Base-by-base conservation (phyloP, 2,888 invertebrate species). In the Acheta domesticus region DNA sequence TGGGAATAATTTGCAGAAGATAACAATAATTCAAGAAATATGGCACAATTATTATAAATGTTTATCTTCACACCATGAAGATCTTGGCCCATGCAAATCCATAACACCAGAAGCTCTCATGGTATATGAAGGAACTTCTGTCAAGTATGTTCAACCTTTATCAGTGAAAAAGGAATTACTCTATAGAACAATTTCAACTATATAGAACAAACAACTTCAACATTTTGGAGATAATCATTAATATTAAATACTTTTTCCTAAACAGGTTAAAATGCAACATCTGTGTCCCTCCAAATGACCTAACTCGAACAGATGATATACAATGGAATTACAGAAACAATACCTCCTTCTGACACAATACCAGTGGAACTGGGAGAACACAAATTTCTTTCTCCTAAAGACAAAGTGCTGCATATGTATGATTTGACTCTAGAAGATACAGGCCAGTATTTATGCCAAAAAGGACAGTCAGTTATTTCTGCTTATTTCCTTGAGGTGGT, bases 11-110 rank as follows among this genome's bases (percentile, higher is more conserved):
- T 23, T 23, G n/a, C 82, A 85, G 73, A 85, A 87, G 79, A 85
- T 87, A 79, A 82, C 85, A 79, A 83, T 86, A 77, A 84, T 87
- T 75, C 86, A 89, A 79, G 84, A 86, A 76, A 86, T 87, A 78
- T 92, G 91, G 91, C 83, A 87, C 1, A 85, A 87, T 16, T 91
- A 91, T 85, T 91, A 91, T 84, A 82, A 86, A 5, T 91, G 91
- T 83, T 85, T 89, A 49, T 83, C 85, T 21, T 83, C 84, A 19
- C 86, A 86, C 83, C 84, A 87, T 75, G 83, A 83, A 2, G 84
- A 83, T 76, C 82, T 89, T 77, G 87, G 87, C 12, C 50, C 83
- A 1, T 85, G 86, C 78, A 86, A 85, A 80, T 86, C 84, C 75
- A 85, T 83, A 36, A 86, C 83, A 83, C 89, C 87, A 79, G 84